These are phyloP conservation scores for Colinus virginianus DNA, from an alignment of 2,113 vertebrate species.

Conservation along the genomic window DNA sequence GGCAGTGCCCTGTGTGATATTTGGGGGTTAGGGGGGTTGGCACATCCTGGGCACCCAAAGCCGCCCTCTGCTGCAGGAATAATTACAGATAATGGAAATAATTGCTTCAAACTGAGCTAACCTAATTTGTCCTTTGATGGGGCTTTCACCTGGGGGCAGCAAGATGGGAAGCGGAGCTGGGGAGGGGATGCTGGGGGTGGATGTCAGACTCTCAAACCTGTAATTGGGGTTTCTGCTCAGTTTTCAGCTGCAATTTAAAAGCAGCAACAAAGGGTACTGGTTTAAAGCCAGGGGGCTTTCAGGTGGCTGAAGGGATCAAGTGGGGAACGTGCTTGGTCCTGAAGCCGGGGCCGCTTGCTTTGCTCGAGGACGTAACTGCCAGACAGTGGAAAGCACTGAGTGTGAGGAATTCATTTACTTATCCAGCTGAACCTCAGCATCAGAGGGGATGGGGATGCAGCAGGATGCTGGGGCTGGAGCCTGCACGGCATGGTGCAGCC, in stretches of 20 bases:
- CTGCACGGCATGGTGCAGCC: rapidly evolving
- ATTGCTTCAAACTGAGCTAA: background rate
- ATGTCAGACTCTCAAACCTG: background rate
- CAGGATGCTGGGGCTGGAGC: background rate
- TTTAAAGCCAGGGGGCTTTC: background rate
- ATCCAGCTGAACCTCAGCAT: background rate
- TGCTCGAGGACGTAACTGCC: rapidly evolving
- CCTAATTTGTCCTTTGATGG: background rate
- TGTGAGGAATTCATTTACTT: background rate
- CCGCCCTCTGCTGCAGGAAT: background rate
- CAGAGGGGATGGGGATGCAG: rapidly evolving
- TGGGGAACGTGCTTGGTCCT: background rate
- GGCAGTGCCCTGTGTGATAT: background rate
- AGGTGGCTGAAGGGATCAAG: background rate
- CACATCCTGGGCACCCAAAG: background rate
- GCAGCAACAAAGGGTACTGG: rapidly evolving
- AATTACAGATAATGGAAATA: background rate
- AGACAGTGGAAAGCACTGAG: background rate
- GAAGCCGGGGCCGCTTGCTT: background rate
- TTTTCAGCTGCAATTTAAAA: background rate
- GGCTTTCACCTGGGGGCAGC: background rate
- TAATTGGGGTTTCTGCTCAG: background rate
- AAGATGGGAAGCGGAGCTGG: background rate
- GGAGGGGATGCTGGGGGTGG: background rate
- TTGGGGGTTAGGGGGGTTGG: rapidly evolving